Evolutionary conservation across 2,888 invertebrate species (phyloP).

Genomic region (Lycophotia porphyrea): DNA sequence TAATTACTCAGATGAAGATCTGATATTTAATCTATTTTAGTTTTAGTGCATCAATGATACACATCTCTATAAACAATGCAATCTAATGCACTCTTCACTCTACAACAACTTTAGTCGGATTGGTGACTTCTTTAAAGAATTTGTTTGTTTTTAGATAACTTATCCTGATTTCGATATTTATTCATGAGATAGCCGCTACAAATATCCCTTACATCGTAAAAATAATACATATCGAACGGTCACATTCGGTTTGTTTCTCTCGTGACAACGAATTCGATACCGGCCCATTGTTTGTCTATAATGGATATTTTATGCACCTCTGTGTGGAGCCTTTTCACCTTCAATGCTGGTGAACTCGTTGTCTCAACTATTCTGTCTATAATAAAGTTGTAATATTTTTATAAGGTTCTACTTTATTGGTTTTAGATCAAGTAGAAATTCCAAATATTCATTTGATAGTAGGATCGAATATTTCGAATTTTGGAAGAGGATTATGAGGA

Average conservation of each 20-base stretch:
- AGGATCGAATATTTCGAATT: neutral
- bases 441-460: no score
- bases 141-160: neutral
- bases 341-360: slow-evolving; percentile 22
- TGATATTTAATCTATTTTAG: neutral
- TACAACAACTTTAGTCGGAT: neutral
- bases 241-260: slow-evolving; percentile 54
- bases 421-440: neutral
- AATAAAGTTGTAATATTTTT: slow-evolving; percentile 12
- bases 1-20: no score
- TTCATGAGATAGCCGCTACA: neutral
- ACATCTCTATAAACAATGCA: no score
- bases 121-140: neutral
- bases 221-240: slow-evolving; percentile 40
- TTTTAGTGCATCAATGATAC: neutral
- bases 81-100: neutral
- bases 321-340: slow-evolving; percentile 56
- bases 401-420: neutral
- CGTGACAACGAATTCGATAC: slow-evolving; percentile 63
- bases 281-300: slow-evolving; percentile 63
- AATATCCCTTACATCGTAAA: slow-evolving; percentile 29
- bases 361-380: slow-evolving; percentile 33
- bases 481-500: neutral
- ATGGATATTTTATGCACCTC: slow-evolving; percentile 74
- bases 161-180: neutral